Evolutionary conservation across 2,113 vertebrate genomes (phyloP).

Genomic region (Heterotis niloticus): DNA sequence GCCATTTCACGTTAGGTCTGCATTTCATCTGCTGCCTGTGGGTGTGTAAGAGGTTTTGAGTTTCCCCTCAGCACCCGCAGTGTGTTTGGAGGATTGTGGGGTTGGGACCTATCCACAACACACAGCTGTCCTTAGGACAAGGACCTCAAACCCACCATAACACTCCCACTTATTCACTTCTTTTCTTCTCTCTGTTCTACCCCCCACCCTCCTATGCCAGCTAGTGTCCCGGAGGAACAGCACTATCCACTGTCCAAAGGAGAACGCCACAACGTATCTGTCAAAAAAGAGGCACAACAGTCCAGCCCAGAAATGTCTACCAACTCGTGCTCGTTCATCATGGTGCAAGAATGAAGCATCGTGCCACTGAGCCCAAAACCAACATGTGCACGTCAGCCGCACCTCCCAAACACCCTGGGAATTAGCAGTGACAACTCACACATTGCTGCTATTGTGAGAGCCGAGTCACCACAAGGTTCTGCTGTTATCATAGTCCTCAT

Average conservation of each 20-base stretch:
- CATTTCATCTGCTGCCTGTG: neutral
- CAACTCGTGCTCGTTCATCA: neutral
- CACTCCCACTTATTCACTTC: too few species aligned
- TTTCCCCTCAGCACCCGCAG: neutral
- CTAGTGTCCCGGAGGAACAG: too few species aligned
- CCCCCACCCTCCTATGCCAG: too few species aligned
- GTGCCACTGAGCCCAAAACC: neutral
- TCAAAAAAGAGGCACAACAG: neutral
- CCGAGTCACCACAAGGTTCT: neutral
- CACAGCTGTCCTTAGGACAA: neutral
- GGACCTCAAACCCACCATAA: neutral
- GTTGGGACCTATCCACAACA: too few species aligned
- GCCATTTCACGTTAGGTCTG: neutral
- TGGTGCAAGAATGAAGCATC: neutral
- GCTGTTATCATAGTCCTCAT: neutral
- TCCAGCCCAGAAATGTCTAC: neutral
- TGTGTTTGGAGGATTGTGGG: too few species aligned
- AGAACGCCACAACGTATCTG: neutral
- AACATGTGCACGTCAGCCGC: neutral
- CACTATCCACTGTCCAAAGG: too few species aligned
- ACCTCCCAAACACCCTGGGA: neutral
- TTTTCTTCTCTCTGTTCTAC: too few species aligned
- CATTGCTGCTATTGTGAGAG: neutral
- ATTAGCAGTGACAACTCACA: slow-evolving; percentile 7
- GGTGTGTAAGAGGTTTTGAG: neutral